phyloP scores from a whole-genome alignment of 1,140 invertebrate genomes.

The Heliconius himera region DNA sequence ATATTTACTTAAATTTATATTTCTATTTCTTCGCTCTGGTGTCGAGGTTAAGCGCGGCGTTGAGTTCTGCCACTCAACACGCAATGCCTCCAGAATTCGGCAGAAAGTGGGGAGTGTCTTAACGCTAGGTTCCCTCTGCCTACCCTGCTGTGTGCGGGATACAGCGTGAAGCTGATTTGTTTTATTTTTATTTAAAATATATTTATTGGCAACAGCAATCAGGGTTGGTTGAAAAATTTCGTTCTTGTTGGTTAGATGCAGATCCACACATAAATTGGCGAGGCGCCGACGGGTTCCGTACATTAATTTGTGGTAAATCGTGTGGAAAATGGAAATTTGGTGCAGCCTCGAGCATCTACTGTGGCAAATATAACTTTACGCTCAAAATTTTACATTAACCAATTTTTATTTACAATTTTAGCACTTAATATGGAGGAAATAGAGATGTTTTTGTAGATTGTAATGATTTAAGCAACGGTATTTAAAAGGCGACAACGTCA shows the following conservation, averaged over 20 bases:
- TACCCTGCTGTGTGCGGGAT: no score
- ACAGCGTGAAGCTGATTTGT: no score
- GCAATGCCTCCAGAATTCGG: no score
- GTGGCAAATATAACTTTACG: constrained; percentile 46
- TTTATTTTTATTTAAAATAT: no score
- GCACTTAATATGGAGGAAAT: background rate
- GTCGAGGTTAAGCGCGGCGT: no score
- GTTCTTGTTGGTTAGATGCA: constrained; percentile 68
- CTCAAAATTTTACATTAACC: background rate
- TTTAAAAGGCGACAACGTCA: constrained; percentile 38
- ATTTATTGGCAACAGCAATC: constrained; percentile 48
- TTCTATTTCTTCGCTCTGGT: no score
- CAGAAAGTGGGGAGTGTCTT: no score
- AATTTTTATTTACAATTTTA: background rate
- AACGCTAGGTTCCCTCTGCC: no score
- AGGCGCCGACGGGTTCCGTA: constrained; percentile 71
- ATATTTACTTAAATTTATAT: no score
- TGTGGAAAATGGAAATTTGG: constrained; percentile 80
- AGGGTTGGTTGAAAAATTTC: constrained; percentile 61
- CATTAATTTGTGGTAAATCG: constrained; percentile 81
- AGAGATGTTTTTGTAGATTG: constrained; percentile 30
- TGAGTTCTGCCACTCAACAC: no score
- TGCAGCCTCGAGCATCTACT: constrained; percentile 68
- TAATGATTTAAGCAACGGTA: background rate
- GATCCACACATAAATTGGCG: constrained; percentile 73